These are phyloP conservation scores for Xanthorhoe designata DNA, from an alignment of 2,888 invertebrate genomes.

Conservation along the genomic window DNA sequence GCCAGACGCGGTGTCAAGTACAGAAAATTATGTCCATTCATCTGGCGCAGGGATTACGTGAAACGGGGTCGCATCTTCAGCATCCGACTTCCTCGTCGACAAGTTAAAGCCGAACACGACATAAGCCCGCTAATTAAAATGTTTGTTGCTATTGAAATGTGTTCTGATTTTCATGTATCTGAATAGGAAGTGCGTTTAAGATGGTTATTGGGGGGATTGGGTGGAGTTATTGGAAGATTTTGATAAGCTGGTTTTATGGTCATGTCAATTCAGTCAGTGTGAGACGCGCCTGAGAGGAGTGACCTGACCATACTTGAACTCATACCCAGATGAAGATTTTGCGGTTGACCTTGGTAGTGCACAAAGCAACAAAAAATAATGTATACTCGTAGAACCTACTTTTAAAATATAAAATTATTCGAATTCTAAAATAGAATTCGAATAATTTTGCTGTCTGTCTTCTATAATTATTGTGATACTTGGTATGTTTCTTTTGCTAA, in stretches of 20 bases:
- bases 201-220: neutral
- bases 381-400: too few species aligned
- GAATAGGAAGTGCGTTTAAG: neutral
- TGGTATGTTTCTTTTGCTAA: too few species aligned
- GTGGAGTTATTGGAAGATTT: neutral
- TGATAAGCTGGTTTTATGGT: neutral
- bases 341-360: too few species aligned
- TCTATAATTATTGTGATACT: too few species aligned
- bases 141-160: conserved; percentile 47
- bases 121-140: conserved; percentile 63
- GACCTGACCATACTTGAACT: too few species aligned
- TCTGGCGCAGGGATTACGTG: conserved; percentile 76
- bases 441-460: too few species aligned
- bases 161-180: conserved; percentile 16
- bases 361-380: too few species aligned
- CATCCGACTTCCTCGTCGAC: conserved; percentile 65
- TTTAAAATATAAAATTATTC: too few species aligned
- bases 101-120: conserved; percentile 64
- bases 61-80: conserved; percentile 78
- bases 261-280: too few species aligned
- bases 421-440: too few species aligned
- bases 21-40: conserved; percentile 85
- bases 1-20: conserved; percentile 79
- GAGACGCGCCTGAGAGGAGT: too few species aligned
- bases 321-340: too few species aligned